A percentile compares a stretch with the other conserved stretches of the same genome.
Evolutionary conservation across 2,888 invertebrate genomes (phyloP).

Genomic region (Chalcis sispes): DNA sequence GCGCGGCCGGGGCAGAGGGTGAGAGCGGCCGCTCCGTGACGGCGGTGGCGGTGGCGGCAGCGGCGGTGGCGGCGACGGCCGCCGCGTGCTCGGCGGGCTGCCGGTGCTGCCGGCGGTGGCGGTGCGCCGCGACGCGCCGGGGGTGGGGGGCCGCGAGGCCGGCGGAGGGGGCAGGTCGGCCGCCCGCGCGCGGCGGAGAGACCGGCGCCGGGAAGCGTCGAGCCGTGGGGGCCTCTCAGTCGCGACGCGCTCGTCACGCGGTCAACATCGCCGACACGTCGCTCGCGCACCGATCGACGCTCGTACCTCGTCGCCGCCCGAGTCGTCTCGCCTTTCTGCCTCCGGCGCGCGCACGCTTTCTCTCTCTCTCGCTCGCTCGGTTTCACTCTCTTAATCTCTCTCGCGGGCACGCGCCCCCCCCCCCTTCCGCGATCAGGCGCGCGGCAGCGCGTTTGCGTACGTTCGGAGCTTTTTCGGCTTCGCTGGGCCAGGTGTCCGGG

Average conservation of each 20-base stretch:
- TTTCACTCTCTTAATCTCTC: too few relatives aligned
- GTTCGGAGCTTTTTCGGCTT: too few relatives aligned
- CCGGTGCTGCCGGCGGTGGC: neutral
- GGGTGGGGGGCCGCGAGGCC: neutral
- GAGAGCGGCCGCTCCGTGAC: neutral
- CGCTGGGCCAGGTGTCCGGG: too few relatives aligned
- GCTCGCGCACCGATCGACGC: slow-evolving; percentile 50
- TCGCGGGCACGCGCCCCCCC: too few relatives aligned
- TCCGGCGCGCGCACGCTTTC: neutral
- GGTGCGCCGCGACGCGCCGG: slow-evolving; percentile 2
- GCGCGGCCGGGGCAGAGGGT: slow-evolving; percentile 69
- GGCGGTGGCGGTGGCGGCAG: slow-evolving; percentile 12
- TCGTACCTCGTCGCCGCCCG: neutral
- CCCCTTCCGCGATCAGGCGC: too few relatives aligned
- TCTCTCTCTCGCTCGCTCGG: too few relatives aligned
- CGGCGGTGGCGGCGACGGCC: neutral
- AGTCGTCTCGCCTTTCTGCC: too few relatives aligned
- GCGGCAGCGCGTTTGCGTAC: too few relatives aligned
- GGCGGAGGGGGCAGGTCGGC: neutral
- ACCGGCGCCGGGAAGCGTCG: slow-evolving; percentile 29
- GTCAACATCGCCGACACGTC: slow-evolving; percentile 72
- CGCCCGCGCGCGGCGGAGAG: slow-evolving; percentile 35
- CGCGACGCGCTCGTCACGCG: slow-evolving; percentile 76
- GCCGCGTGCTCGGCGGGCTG: slow-evolving; percentile 58
- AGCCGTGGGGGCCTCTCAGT: slow-evolving; percentile 66